Evolutionary conservation across 2,797 vertebrate genomes (phyloP).

Genomic region (Urophycis tenuis): DNA sequence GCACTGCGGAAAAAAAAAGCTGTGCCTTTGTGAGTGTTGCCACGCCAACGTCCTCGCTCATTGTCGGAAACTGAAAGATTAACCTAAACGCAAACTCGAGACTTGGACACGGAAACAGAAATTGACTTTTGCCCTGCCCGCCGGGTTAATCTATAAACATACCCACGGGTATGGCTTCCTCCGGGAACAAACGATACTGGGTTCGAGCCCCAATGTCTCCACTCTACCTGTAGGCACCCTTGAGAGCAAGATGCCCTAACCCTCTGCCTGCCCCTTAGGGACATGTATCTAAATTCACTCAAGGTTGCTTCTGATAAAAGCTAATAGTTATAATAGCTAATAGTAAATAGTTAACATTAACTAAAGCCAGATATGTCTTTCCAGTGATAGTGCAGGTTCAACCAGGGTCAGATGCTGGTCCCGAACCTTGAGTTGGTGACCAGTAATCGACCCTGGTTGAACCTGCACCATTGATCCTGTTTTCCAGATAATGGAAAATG

Average conservation of each 20-base stretch:
- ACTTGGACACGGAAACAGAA: not conserved
- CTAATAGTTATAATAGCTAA: not conserved
- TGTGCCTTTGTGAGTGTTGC: not conserved
- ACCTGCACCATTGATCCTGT: not conserved
- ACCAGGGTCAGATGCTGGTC: too few relatives aligned
- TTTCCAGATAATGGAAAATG: not conserved
- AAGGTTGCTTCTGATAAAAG: not conserved
- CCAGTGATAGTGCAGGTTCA: too few relatives aligned
- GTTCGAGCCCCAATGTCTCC: not conserved
- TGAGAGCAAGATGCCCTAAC: not conserved
- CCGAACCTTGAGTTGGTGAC: not conserved
- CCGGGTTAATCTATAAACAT: not conserved
- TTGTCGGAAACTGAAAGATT: not conserved
- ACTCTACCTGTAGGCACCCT: not conserved
- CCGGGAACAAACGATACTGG: not conserved
- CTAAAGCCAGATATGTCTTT: not conserved
- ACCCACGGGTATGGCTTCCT: not conserved
- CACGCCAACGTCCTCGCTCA: not conserved
- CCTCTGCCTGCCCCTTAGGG: not conserved
- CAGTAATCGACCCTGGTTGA: not conserved
- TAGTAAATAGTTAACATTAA: not conserved
- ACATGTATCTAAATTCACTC: not conserved
- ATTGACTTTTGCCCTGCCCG: not conserved
- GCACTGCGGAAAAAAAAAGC: not conserved
- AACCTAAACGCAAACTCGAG: not conserved